These are phyloP conservation scores for Eupithecia exiguata DNA, from an alignment of 2,888 invertebrate species.

Conservation along the genomic window DNA sequence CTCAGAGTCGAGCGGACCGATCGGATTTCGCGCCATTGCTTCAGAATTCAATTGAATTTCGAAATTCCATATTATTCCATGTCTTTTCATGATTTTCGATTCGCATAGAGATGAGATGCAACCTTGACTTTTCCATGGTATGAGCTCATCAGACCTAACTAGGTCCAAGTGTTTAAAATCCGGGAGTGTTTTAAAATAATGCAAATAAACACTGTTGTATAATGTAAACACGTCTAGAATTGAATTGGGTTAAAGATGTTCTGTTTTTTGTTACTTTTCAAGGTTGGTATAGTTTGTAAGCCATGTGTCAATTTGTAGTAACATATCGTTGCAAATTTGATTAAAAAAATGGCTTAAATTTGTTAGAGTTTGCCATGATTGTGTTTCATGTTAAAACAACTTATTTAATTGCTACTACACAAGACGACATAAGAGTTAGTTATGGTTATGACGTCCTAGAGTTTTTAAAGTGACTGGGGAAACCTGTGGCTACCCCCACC, in stretches of 20 bases:
- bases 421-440: neutral
- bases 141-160: slow-evolving; percentile 19
- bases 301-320: slow-evolving; percentile 1
- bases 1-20: neutral
- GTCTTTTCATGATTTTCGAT: neutral
- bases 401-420: neutral
- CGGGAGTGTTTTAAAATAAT: slow-evolving; percentile 41
- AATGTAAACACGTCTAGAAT: slow-evolving; percentile 54
- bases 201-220: slow-evolving; percentile 52
- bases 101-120: neutral
- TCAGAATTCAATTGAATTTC: neutral
- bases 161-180: slow-evolving; percentile 36
- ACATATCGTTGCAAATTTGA: neutral
- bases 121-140: neutral
- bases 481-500: neutral
- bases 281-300: slow-evolving; percentile 10
- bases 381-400: neutral
- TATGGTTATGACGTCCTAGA: neutral
- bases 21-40: neutral
- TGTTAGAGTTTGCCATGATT: too few relatives aligned
- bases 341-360: too few relatives aligned
- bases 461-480: neutral
- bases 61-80: neutral
- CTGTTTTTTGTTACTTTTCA: slow-evolving; percentile 49
- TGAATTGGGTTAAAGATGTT: slow-evolving; percentile 54